Evolutionary conservation across 2,797 vertebrate genomes (phyloP).

Genomic region (Tiaroga cobitis): DNA sequence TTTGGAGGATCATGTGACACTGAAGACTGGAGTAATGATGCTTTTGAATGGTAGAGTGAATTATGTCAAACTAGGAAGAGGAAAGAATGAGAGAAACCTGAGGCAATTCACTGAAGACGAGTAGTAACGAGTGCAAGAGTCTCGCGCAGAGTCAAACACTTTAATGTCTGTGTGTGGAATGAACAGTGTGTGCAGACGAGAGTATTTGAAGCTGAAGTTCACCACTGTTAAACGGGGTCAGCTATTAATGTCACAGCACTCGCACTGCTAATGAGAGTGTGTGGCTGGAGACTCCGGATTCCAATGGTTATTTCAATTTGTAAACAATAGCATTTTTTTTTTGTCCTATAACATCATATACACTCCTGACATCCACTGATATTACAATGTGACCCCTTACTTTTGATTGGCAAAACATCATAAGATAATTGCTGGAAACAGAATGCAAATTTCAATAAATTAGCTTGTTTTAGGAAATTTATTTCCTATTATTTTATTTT

Average conservation of each 20-base stretch:
- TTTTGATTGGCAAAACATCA: background rate
- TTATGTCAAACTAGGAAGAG: background rate
- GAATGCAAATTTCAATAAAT: background rate
- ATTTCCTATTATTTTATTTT: no score
- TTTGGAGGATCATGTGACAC: background rate
- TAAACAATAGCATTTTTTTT: background rate
- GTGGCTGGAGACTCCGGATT: background rate
- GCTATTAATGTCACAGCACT: slow-evolving; percentile 52
- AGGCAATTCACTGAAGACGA: background rate
- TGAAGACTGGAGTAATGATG: background rate
- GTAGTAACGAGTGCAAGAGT: background rate
- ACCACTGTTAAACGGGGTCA: slow-evolving; percentile 57
- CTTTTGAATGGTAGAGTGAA: background rate
- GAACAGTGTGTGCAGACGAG: slow-evolving; percentile 68
- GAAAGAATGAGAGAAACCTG: background rate
- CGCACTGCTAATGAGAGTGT: background rate
- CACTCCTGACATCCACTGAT: background rate
- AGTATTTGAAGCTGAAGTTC: slow-evolving; percentile 61
- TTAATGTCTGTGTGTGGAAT: slow-evolving; percentile 58
- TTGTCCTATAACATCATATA: background rate
- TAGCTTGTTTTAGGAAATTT: background rate
- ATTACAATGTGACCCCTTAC: background rate
- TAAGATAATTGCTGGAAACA: background rate
- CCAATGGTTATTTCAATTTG: background rate
- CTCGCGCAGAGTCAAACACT: background rate